These are phyloP conservation scores for Megaceryle maxima DNA, from an alignment of 2,113 vertebrate species.

Conservation along the genomic window DNA sequence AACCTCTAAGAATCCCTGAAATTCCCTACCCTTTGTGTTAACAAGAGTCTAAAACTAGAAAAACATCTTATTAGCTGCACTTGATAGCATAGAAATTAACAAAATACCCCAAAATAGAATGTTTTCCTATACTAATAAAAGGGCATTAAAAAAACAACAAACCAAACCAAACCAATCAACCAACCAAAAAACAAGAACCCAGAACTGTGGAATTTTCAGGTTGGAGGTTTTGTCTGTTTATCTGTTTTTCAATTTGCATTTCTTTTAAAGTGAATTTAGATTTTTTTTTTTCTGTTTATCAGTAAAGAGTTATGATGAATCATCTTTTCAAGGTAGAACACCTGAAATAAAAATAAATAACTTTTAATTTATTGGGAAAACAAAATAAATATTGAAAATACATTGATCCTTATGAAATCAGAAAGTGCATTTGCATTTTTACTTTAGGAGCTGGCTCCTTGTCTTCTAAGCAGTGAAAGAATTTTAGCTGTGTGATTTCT, in stretches of 20 bases:
- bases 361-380: not conserved
- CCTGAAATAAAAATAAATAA: not conserved
- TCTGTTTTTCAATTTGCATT: not conserved
- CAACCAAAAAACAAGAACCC: no score
- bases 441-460: not conserved
- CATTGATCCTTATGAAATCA: not conserved
- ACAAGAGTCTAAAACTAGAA: not conserved
- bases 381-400: not conserved
- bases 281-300: not conserved
- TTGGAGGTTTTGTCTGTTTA: not conserved
- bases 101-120: not conserved
- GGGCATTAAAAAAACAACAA: no score
- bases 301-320: not conserved
- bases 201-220: rapidly evolving
- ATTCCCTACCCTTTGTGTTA: not conserved
- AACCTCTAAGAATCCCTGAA: conserved; percentile 25
- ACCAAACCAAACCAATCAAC: no score
- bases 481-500: not conserved
- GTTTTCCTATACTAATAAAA: not conserved
- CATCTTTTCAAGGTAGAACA: not conserved
- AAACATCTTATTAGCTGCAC: not conserved
- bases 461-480: not conserved
- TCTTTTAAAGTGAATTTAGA: not conserved
- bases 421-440: not conserved
- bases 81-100: not conserved